Conservation (phyloP, 2,797 vertebrate species). For the Oreochromis grahami region DNA sequence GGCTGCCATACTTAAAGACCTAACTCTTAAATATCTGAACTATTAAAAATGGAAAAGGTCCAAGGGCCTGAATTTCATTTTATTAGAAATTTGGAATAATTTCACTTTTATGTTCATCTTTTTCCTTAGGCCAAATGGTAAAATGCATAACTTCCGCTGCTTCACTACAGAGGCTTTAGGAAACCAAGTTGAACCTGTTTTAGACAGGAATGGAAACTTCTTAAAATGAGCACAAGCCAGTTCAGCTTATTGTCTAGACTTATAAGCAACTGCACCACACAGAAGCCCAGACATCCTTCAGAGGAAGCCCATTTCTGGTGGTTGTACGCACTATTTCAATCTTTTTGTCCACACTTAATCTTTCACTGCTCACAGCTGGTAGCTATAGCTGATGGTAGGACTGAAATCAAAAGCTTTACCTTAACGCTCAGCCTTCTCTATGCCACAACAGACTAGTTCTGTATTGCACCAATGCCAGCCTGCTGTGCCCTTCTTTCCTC, state of each 20-base stretch:
- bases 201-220: not conserved
- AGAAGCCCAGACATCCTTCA: not conserved
- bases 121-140: not conserved
- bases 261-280: not conserved
- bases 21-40: not conserved
- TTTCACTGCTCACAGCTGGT: not conserved
- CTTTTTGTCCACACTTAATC: not conserved
- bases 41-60: not conserved
- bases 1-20: not conserved
- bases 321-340: not conserved
- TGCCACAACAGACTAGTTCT: not conserved
- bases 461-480: not conserved
- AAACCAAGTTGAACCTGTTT: not conserved
- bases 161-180: not conserved
- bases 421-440: not conserved
- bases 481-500: not conserved
- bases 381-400: not conserved
- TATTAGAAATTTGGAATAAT: not conserved
- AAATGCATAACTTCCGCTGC: not conserved
- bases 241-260: not conserved
- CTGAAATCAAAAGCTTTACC: not conserved
- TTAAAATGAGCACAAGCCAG: no score
- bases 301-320: not conserved
- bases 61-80: not conserved
- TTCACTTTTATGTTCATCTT: not conserved